Conservation (phyloP, 1,140 invertebrate genomes). For the Aricia agestis region DNA sequence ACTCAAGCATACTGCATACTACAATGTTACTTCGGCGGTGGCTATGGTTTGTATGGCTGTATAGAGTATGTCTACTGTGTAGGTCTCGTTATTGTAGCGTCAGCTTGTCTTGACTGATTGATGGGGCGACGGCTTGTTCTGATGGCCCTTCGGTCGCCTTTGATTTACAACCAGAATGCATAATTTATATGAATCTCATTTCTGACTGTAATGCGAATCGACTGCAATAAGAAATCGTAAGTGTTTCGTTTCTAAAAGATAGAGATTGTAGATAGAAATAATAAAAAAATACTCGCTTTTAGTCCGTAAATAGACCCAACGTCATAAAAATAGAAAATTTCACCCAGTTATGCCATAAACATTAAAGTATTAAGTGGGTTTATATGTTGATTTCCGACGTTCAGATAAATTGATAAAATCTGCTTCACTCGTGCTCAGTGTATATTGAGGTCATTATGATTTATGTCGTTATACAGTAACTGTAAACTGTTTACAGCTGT, state of each 20-base stretch:
- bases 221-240: too few species aligned
- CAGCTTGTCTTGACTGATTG: constrained; percentile 28
- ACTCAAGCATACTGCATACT: too few species aligned
- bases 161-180: constrained; percentile 20
- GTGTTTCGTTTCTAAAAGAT: too few species aligned
- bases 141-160: constrained; percentile 22
- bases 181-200: neutral
- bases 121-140: constrained; percentile 22
- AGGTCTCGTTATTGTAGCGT: constrained; percentile 20
- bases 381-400: neutral
- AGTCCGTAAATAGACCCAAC: too few species aligned
- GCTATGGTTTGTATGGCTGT: too few species aligned
- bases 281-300: too few species aligned
- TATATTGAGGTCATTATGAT: neutral
- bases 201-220: neutral
- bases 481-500: neutral
- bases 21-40: too few species aligned
- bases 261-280: too few species aligned
- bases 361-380: neutral
- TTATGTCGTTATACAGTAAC: neutral
- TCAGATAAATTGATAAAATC: neutral
- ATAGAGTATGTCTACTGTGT: neutral
- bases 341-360: neutral
- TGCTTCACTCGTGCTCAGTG: neutral
- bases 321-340: neutral